Base-by-base conservation (phyloP, 1,140 invertebrate species). In the Oscheius sp. region DNA sequence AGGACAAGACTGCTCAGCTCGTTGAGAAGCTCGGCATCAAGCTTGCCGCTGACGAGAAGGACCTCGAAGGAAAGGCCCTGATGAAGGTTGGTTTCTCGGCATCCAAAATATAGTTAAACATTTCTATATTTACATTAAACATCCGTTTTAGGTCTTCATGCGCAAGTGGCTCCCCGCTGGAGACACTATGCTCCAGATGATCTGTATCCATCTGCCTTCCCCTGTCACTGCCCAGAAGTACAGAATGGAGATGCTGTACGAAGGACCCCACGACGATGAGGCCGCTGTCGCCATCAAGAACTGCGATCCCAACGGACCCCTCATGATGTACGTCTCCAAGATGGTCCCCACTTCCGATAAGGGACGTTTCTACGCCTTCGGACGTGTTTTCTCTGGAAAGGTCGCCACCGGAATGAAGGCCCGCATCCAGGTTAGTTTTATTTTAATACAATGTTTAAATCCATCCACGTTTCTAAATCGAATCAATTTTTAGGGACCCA, bases 291-390 rank as follows among this genome's bases (percentile, higher is more conserved):
- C 85, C 36, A 86, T 90, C 58, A 88, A 94, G 90, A 92, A 86
- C 82, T 99, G 96, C 86, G 93, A 99, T 87, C 91, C 94, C 4
- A 91, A 95, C 79, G 97, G 91, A 77, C 95, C 94, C 26, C 89
- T 99, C 31, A 99, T 99, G 95, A 99, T 99, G 96, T 99, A 99
- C 89, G 90, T 99, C 76, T 97, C 95, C 28, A 99, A 99, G 88
- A 99, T 99, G 97, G 97, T 99, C 86, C 97, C 97, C 68, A 99
- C 97, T 3, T 92, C 93, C 45, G 97, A 99, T 86, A 99, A 99
- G 87, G 97, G 97, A 77, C 91, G 97, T 86, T 99, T 99, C 90
- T 99, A 97, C 87, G 97, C 96, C 68, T 99, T 99, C 85, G 97
- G 97, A 73, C 94, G 97, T 89, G 97, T 99, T 4, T 99, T 99